These are phyloP conservation scores for Scylla paramamosain DNA, from an alignment of 1,140 invertebrate species.

Conservation along the genomic window DNA sequence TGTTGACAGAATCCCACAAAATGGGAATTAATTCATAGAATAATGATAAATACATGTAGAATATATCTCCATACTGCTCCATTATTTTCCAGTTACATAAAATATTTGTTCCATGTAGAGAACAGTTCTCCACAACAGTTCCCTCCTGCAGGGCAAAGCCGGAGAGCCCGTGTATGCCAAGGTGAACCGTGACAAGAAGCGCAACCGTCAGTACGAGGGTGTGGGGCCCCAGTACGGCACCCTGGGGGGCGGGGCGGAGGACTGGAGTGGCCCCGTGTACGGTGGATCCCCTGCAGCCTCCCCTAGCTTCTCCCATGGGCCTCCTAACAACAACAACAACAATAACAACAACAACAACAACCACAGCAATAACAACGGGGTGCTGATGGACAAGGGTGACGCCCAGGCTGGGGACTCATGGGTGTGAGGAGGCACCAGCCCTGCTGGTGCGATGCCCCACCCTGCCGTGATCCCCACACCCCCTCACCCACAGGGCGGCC, in stretches of 20 bases:
- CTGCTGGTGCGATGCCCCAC: background rate
- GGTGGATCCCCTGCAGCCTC: slow-evolving; percentile 60
- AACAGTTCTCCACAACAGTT: background rate
- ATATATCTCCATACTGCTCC: too few relatives aligned
- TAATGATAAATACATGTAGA: too few relatives aligned
- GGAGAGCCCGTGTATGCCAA: slow-evolving; percentile 89
- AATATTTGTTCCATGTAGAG: too few relatives aligned
- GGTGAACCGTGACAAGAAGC: slow-evolving; percentile 89
- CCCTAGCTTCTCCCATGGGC: slow-evolving; percentile 64
- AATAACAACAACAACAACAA: slow-evolving; percentile 63
- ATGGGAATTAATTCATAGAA: too few relatives aligned
- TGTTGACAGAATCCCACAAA: too few relatives aligned
- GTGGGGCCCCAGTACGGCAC: slow-evolving; percentile 57
- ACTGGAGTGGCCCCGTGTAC: slow-evolving; percentile 61
- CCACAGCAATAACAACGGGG: slow-evolving; percentile 64
- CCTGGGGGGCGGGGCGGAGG: slow-evolving; percentile 67
- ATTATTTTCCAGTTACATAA: too few relatives aligned
- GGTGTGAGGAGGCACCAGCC: slow-evolving; percentile 53
- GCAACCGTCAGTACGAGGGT: slow-evolving; percentile 72
- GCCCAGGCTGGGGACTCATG: slow-evolving; percentile 76
- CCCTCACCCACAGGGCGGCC: background rate
- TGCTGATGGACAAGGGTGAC: slow-evolving; percentile 57
- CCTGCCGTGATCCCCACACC: background rate
- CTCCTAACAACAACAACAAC: slow-evolving; percentile 63
- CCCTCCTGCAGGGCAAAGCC: slow-evolving; percentile 81